Base-by-base conservation (phyloP, 2,797 vertebrate species). In the Rhinatrema bivittatum region DNA sequence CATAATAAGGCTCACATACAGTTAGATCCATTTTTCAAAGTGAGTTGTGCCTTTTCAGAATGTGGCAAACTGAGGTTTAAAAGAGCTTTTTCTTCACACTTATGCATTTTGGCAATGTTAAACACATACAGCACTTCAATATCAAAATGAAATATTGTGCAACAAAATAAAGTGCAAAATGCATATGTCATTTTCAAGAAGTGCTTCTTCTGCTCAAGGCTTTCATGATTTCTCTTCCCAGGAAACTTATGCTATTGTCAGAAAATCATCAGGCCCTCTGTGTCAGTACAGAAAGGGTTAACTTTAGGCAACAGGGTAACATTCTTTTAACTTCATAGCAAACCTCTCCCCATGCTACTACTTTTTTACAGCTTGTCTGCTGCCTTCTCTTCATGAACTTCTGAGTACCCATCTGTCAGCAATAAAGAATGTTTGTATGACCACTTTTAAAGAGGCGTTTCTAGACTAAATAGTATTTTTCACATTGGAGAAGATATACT, bases 1-100 rank as follows among this genome's bases (percentile, higher is more conserved):
- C 27, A 50, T 68, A 62, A 40, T 65, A 73, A 74, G 39, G 18
- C 39, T 37, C 57, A 39, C 50, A 13, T 46, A 57, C 46, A 50
- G 56, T 20, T 59, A 67, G 70, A 63, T 55, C n/a, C 55, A 10
- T 36, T 65, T 53, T 47, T 46, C 58, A 8, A 15, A 46, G 36
- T 47, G 54, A 52, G 49, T 53, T 15, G 16, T 11, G 39, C 50
- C 31, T 52, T 68, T 20, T 69, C 62, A 51, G 60, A 46, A 62
- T 50, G 30, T 7, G 40, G 45, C 36, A 1, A n/a, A 4, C 20
- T 20, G 53, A 45, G 53, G 27, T 63, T 65, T 55, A 33, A 33
- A 42, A 59, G 42, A 43, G 25, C 41, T 67, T 57, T 69, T 68
- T 48, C 44, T 43, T 62, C 55, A 53, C 32, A 31, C 52, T 28